These are phyloP conservation scores for Himalopsyche japonica DNA, from an alignment of 2,888 invertebrate genomes.

Conservation along the genomic window DNA sequence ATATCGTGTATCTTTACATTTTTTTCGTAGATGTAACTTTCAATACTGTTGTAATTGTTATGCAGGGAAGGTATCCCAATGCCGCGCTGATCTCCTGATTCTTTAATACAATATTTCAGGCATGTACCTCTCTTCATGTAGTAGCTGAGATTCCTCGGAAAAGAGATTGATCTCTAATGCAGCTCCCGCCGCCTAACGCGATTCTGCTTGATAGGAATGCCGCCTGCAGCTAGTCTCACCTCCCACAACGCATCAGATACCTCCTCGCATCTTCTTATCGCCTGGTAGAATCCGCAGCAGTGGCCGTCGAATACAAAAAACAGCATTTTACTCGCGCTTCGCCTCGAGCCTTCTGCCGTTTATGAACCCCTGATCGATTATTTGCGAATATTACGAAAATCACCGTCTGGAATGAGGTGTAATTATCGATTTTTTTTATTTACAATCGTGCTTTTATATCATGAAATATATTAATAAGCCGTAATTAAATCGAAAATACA, in stretches of 20 bases:
- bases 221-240: constrained; percentile 20
- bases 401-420: background rate
- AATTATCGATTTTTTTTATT: background rate
- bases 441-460: no score
- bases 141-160: constrained; percentile 22
- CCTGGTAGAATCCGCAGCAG: constrained; percentile 20
- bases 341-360: constrained; percentile 9
- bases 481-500: no score
- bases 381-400: background rate
- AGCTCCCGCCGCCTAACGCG: constrained; percentile 35
- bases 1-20: no score
- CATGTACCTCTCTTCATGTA: background rate
- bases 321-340: constrained; percentile 18
- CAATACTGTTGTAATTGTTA: no score
- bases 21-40: no score
- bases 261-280: constrained; percentile 28
- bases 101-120: background rate
- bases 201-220: constrained; percentile 22
- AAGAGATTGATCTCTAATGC: constrained; percentile 36
- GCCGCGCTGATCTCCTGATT: background rate
- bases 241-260: constrained; percentile 36
- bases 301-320: constrained; percentile 9
- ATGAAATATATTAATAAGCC: no score
- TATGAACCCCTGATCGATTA: constrained; percentile 16
- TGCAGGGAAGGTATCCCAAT: no score